These are phyloP conservation scores for Cryptotermes secundus DNA, from an alignment of 1,140 invertebrate genomes.

Conservation along the genomic window DNA sequence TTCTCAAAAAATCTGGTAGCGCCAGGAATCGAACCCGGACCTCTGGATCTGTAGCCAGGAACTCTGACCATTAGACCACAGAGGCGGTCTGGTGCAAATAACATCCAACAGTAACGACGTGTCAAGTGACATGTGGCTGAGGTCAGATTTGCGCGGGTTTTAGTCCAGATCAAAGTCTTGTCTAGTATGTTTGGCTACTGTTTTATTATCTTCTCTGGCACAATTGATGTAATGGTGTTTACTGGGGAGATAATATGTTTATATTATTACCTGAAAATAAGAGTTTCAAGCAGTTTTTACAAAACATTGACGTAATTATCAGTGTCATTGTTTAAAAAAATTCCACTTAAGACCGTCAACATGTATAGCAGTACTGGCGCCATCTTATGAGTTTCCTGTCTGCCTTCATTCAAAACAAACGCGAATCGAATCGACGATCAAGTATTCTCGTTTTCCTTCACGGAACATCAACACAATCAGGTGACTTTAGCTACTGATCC, in stretches of 20 bases:
- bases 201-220: background rate
- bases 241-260: background rate
- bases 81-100: too few species aligned
- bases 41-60: too few species aligned
- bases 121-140: background rate
- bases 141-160: background rate
- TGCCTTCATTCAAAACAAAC: background rate
- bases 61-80: too few species aligned
- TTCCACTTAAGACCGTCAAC: background rate
- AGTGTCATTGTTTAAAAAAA: background rate
- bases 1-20: too few species aligned
- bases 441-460: background rate
- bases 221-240: constrained; percentile 4
- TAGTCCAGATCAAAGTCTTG: background rate
- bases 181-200: background rate
- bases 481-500: background rate
- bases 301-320: background rate
- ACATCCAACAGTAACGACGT: background rate
- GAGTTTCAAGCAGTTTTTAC: background rate
- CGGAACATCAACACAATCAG: background rate
- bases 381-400: background rate
- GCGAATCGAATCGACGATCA: too few species aligned
- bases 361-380: background rate
- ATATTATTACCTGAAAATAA: background rate
- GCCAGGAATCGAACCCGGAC: too few species aligned